Base-by-base conservation (phyloP, 2,797 vertebrate species). In the Eupleurogrammus muticus region DNA sequence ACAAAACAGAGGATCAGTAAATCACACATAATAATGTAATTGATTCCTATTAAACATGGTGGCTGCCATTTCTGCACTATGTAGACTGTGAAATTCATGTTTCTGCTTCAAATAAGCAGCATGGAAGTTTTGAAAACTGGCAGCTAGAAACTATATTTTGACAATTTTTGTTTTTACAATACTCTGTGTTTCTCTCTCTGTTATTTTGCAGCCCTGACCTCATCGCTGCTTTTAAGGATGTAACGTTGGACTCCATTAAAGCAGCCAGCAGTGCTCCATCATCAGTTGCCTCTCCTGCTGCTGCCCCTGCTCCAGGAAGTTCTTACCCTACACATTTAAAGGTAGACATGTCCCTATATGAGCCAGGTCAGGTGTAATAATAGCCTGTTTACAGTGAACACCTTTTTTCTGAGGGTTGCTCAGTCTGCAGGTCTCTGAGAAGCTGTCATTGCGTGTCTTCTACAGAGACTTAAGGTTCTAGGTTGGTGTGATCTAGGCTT, bases 291-390 rank as follows among this genome's bases (percentile, higher is more conserved):
- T 64, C 95, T 2, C 40, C 92, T 35, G 59, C 80, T 5, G 38
- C 86, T 76, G 24, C 85, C 70, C 51, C 95, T 60, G 93, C 95
- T 53, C 96, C 96, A 0, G 97, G 97, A 75, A 98, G 96, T 86
- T 96, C 96, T 9, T 98, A 97, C 38, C 97, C 97, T 34, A 36
- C 95, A 49, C 96, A 97, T 73, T 87, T 98, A 94, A 97, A 97
- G 95, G 97, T 97, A 85, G 61, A 81, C 0, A 7, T 53, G 38
- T 21, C 47, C 21, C 16, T 5, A 1, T 4, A 19, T 49, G 24
- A 52, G 53, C 35, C 24, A 61, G 20, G 20, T 46, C 42, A 34
- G 13, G 8, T 58, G 48, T 12, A 14, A 20, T 50, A 0, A 9
- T 5, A 20, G 19, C 54, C 4, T 23, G 68, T 74, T 74, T 74